Evolutionary conservation across 2,113 vertebrate genomes (phyloP).

Genomic region (Piaya cayana): DNA sequence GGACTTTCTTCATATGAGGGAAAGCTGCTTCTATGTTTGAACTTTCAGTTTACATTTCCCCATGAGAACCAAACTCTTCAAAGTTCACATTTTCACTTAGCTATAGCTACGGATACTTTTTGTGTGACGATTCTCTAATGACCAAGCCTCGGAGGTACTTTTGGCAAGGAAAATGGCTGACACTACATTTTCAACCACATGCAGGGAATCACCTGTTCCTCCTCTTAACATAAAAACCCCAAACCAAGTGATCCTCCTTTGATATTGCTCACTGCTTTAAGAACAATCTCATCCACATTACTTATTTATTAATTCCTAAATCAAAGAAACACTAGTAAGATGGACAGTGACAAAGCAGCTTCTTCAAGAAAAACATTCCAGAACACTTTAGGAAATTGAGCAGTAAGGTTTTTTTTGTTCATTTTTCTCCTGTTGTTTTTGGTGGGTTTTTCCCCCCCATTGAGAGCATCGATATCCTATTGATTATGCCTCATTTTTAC

Average conservation of each 20-base stretch:
- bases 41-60: background rate
- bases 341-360: background rate
- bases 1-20: background rate
- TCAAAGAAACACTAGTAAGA: background rate
- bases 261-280: background rate
- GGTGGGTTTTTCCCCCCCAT: rapidly evolving
- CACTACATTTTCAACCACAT: background rate
- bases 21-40: background rate
- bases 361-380: background rate
- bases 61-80: background rate
- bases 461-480: background rate
- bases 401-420: background rate
- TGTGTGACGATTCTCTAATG: background rate
- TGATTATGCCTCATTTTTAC: background rate
- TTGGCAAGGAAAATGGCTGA: slow-evolving; percentile 18
- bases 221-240: background rate
- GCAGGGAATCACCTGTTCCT: background rate
- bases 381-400: background rate
- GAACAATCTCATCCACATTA: background rate
- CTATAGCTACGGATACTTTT: background rate
- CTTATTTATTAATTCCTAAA: slow-evolving; percentile 28
- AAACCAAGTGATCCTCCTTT: background rate
- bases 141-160: background rate
- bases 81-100: slow-evolving; percentile 33
- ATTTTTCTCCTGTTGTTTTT: background rate